Evolutionary conservation across 2,113 vertebrate genomes (phyloP), one percentile per base, ranked within the genome.

Genomic region (Artemisiospiza belli): DNA sequence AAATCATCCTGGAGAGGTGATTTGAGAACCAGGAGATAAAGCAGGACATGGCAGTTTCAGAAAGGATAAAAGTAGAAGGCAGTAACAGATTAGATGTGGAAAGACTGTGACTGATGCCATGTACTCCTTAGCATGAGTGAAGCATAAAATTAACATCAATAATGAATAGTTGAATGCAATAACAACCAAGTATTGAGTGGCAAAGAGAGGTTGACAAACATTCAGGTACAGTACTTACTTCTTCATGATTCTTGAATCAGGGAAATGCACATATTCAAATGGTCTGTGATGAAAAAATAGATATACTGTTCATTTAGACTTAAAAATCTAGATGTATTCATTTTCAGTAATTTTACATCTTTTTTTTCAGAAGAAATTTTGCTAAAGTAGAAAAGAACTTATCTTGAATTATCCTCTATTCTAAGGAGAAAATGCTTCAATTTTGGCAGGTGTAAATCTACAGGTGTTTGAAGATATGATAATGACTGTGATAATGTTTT

Each of bases 191-290:
- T 24, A 70, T 8, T 43, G 44, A 52, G 35, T 37, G 23, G 19
- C 43, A 85, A 87, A 70, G 43, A 76, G 63, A 70, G 39, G 3
- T 0, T 80, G 67, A 52, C 22, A 92, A 67, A 75, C 10, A 30
- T 64, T 67, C n/a, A 63, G 55, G 7, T 39, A 31, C 10, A 49
- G 41, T 84, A 95, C 88, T 97, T 93, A 94, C 94, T 90, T 57
- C 20, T 67, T 90, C 94, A 96, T 87, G 54, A 54, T 84, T 87
- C 49, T 52, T 68, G 52, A 57, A 20, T 84, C 41, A 39, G 5
- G 25, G 37, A 83, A 90, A 86, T 68, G 64, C 19, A 83, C 80
- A 89, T 61, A 66, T 81, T 90, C 88, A 68, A 17, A 66, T 9
- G 30, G 6, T 21, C 92, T 96, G 76, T 57, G 37, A 58, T 49